These are phyloP conservation scores for Peromyscus aztecus DNA, from an alignment of 2,797 vertebrate species.

Conservation along the genomic window DNA sequence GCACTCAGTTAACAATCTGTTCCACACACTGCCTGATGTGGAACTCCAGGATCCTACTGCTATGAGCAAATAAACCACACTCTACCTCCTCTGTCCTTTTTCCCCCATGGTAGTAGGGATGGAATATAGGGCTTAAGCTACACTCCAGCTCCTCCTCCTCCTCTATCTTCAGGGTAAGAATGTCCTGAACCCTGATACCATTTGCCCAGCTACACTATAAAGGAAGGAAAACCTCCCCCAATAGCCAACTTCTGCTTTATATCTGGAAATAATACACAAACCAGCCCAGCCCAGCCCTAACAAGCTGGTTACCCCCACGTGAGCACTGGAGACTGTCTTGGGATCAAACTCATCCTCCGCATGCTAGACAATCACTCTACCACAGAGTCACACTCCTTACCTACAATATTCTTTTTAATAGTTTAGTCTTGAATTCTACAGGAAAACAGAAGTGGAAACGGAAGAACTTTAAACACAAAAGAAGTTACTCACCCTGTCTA, in stretches of 20 bases:
- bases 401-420: background rate
- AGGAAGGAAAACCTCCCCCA: background rate
- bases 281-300: background rate
- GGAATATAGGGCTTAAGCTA: background rate
- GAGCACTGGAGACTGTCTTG: background rate
- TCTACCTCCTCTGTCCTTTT: background rate
- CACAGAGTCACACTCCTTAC: background rate
- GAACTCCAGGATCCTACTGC: background rate
- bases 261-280: background rate
- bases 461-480: slow-evolving; percentile 61
- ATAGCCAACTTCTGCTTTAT: background rate
- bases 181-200: background rate
- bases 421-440: slow-evolving; percentile 45
- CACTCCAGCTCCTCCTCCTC: background rate
- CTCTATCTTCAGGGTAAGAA: background rate
- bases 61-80: background rate
- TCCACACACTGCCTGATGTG: background rate
- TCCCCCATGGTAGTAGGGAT: background rate
- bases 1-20: background rate
- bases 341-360: background rate
- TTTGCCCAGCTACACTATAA: background rate
- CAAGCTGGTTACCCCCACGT: background rate
- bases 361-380: background rate
- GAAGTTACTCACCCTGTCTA: slow-evolving; percentile 84
- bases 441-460: slow-evolving; percentile 57